Conservation (phyloP, 1,140 invertebrate species). For the Proctacanthus coquilletti region DNA sequence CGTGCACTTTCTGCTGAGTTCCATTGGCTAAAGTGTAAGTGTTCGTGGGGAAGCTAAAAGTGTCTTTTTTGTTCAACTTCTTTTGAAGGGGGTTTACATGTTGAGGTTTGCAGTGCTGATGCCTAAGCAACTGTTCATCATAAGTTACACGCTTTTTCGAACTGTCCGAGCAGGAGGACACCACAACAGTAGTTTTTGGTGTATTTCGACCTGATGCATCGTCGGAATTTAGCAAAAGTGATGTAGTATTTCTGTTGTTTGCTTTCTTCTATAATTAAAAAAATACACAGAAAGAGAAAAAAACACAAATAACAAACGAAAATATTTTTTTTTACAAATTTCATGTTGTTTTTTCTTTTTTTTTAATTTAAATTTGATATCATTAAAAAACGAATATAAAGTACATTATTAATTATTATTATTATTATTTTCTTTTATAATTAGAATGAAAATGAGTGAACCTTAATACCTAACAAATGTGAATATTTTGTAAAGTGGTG, state of each 20-base stretch:
- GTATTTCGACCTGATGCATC: background rate
- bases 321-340: too few relatives aligned
- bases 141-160: background rate
- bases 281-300: background rate
- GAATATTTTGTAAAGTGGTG: too few relatives aligned
- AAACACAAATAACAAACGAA: constrained; percentile 8
- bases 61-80: constrained; percentile 2
- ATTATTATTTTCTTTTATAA: too few relatives aligned
- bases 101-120: background rate
- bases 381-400: too few relatives aligned
- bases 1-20: constrained; percentile 24
- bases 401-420: too few relatives aligned
- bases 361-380: too few relatives aligned
- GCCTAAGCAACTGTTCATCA: background rate
- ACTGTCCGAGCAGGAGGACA: background rate
- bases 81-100: background rate
- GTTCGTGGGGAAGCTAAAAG: constrained; percentile 5
- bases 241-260: background rate
- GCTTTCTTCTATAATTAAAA: background rate
- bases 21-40: constrained; percentile 12
- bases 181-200: background rate
- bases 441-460: too few relatives aligned
- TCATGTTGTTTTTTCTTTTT: too few relatives aligned
- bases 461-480: too few relatives aligned
- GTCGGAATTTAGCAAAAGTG: background rate